Evolutionary conservation across 1,140 invertebrate genomes (phyloP), one percentile per base, ranked within the genome.

Genomic region (Eumaeus atala): DNA sequence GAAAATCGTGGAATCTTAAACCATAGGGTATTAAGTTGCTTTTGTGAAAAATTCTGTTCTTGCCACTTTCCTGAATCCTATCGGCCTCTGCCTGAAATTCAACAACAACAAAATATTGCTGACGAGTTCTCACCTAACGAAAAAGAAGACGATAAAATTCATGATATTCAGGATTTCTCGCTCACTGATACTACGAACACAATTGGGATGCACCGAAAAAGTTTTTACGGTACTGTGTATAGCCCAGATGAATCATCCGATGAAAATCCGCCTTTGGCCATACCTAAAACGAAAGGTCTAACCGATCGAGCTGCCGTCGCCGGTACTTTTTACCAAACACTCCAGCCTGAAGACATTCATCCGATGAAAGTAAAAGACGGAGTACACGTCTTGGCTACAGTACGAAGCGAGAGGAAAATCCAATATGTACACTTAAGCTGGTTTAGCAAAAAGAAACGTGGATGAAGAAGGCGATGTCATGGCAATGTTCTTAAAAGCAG

Each of bases 401-500:
- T 54, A 48, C n/a, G 17, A 21, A n/a, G n/a, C n/a, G n/a, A n/a
- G n/a, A n/a, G n/a, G n/a, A n/a, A n/a, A n/a, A n/a, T n/a, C n/a
- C n/a, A 37, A 34, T 35, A 21, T 36, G 10, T 51, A 51, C 50
- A 48, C 44, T 16, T 54, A 48, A 40, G 33, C 35, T 36, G n/a
- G n/a, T n/a, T n/a, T n/a, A n/a, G n/a, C n/a, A n/a, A n/a, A n/a
- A n/a, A n/a, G n/a, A n/a, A n/a, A n/a, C n/a, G n/a, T n/a, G n/a
- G n/a, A n/a, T n/a, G n/a, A n/a, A n/a, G n/a, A 8, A 50, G 51
- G 54, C 33, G 55, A 57, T 21, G 55, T 57, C 18, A 6, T 49
- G 36, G 50, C 53, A 6, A 61, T 61, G 59, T 56, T 61, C 37
- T 11, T 53, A 3, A 61, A 61, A 53, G 21, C 54, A 56, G 42